Conservation (phyloP, 2,888 invertebrate species). For the Drosophila nr. perissopoda region DNA sequence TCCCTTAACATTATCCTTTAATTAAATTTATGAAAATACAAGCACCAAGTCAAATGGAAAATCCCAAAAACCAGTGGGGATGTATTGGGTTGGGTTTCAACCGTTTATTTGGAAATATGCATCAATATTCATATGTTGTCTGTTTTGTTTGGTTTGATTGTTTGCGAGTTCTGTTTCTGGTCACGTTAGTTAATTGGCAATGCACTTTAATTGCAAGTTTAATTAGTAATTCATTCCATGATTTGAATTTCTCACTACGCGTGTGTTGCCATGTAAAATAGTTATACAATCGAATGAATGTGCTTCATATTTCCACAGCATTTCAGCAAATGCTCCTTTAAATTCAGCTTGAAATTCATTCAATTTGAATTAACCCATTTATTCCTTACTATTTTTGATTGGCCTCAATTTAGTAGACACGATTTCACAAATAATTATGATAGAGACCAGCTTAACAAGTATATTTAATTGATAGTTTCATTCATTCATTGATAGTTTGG, state of each 20-base stretch:
- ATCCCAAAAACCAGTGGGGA: background rate
- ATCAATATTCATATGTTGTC: slow-evolving; percentile 30
- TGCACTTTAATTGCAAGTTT: slow-evolving; percentile 37
- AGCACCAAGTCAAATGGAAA: background rate
- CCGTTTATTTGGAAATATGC: background rate
- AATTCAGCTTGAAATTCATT: background rate
- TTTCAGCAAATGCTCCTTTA: background rate
- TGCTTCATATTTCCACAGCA: slow-evolving; percentile 9
- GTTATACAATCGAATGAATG: background rate
- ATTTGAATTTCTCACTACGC: slow-evolving; percentile 31
- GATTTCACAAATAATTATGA: background rate
- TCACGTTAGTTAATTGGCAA: slow-evolving; percentile 41
- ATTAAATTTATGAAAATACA: background rate
- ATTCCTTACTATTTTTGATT: background rate
- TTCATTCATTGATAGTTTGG: no score
- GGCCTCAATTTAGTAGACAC: background rate
- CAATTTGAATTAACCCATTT: background rate
- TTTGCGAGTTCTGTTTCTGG: slow-evolving; percentile 23
- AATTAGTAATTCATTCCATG: slow-evolving; percentile 47
- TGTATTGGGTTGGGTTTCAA: background rate
- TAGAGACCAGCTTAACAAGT: background rate
- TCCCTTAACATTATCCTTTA: background rate
- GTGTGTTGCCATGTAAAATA: background rate
- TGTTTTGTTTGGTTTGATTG: slow-evolving; percentile 16
- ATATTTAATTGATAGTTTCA: background rate